Base-by-base conservation (phyloP, 2,888 invertebrate species). In the Meiosimyza decipiens region DNA sequence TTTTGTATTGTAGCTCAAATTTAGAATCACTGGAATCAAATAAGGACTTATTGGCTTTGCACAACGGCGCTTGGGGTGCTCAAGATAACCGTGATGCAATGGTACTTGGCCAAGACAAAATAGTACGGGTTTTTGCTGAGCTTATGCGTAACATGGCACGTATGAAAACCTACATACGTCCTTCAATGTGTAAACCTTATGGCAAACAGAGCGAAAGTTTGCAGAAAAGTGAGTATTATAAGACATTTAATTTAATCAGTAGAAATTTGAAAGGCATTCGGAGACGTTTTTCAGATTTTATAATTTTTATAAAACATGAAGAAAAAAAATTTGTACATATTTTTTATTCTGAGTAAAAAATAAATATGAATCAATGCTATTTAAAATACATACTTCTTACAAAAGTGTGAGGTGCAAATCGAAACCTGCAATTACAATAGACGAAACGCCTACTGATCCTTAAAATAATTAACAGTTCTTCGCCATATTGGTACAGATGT, bases 141-240 rank as follows among this genome's bases (percentile, higher is more conserved):
- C 91, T 95, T 63, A 95, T 95, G 91, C 93, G 94, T 82, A 95
- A 95, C 87, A 92, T 95, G 92, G 92, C 93, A 79, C 91, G 95
- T 82, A 95, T 95, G 94, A 94, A 95, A 85, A 93, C 94, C 65
- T 95, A 94, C 83, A 94, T 95, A 80, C 90, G 95, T 72, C 95
- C 95, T 75, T 92, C 95, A 74, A 95, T 95, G 95, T 95, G 95
- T 74, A 95, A 95, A 87, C 95, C 95, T 28, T 95, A 95, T 86
- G 95, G 95, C 77, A 95, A 95, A 86, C 95, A 95, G 87, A 94
- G 94, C 76, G 95, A 95, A 88, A 93, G 94, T 83, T 89, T 95
- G 80, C 95, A 95, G 87, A 95, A 95, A 89, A 95, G 95, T 95
- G 88, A 89, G 88, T 40, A 40, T 40, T 28, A 28, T 28, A 4